A percentile compares a stretch with the other conserved stretches of the same genome.
Evolutionary conservation across 2,888 invertebrate species (phyloP).

Genomic region (Aleiodes testaceus): DNA sequence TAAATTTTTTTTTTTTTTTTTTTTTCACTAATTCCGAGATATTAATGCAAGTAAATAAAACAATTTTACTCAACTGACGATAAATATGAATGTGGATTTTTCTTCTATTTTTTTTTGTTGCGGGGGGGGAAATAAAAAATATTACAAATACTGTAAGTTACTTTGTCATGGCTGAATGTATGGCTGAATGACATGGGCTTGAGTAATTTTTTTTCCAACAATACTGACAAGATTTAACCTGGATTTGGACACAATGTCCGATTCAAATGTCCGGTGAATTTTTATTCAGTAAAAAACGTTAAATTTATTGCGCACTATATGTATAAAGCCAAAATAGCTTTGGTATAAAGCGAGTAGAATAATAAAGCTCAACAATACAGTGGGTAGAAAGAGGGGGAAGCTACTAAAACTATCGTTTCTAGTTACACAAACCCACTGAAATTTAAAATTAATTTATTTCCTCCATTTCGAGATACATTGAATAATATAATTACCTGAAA

Average conservation of each 20-base stretch:
- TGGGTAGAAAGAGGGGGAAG: not conserved
- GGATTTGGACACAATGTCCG: slow-evolving; percentile 38
- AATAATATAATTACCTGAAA: too few relatives aligned
- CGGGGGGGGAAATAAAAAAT: not conserved
- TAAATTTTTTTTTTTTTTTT: too few relatives aligned
- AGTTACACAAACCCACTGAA: not conserved
- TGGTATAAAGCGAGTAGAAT: slow-evolving; percentile 35
- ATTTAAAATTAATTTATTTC: slow-evolving; percentile 40
- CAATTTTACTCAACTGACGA: too few relatives aligned
- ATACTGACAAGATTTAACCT: slow-evolving; percentile 37
- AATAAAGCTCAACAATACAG: slow-evolving; percentile 36
- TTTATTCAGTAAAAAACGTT: slow-evolving; percentile 38
- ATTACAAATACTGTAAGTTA: slow-evolving; percentile 10
- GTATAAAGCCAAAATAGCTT: not conserved
- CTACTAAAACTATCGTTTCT: slow-evolving; percentile 4
- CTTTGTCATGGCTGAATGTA: slow-evolving; percentile 21
- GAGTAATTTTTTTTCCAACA: slow-evolving; percentile 34
- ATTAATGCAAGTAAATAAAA: too few relatives aligned
- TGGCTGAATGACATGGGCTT: slow-evolving; percentile 29
- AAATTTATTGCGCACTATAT: slow-evolving; percentile 31
- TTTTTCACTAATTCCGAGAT: too few relatives aligned
- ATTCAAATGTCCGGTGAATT: slow-evolving; percentile 40
- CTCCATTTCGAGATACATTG: slow-evolving; percentile 29
- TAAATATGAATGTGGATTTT: too few relatives aligned
- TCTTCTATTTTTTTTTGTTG: too few relatives aligned